A percentile compares a stretch with the other conserved stretches of the same genome.
These are phyloP conservation scores for Cistogaster globosa DNA, from an alignment of 2,888 invertebrate species.

Conservation along the genomic window DNA sequence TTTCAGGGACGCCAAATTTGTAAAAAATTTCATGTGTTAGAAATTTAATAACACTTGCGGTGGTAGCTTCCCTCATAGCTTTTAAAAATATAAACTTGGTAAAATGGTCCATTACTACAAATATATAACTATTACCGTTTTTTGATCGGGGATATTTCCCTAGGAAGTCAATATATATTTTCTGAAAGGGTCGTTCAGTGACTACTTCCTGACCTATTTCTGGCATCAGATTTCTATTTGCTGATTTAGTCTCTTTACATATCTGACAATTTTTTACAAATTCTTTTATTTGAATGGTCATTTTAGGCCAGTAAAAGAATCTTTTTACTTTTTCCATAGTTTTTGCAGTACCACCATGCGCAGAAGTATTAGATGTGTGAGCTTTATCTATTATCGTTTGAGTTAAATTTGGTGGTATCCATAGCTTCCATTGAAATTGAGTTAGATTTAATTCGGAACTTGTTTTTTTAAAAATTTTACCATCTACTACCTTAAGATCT, in stretches of 20 bases:
- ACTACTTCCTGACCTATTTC: conserved; percentile 8
- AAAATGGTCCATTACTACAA: conserved; percentile 1
- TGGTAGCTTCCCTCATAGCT: too few species aligned
- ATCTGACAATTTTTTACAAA: conserved; percentile 19
- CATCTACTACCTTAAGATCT: too few species aligned
- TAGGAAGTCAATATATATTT: conserved; percentile 43
- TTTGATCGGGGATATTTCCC: conserved; percentile 33
- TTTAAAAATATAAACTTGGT: too few species aligned
- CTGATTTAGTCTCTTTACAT: conserved; percentile 15
- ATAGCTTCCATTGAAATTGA: neutral
- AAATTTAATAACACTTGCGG: conserved; percentile 4
- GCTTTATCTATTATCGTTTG: too few species aligned
- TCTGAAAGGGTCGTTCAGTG: conserved; percentile 41
- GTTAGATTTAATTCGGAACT: too few species aligned
- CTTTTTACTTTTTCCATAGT: conserved; percentile 12
- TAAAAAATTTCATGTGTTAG: conserved; percentile 35
- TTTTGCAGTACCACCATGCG: conserved; percentile 23
- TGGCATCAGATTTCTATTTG: conserved; percentile 19
- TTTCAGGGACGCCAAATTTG: conserved; percentile 9
- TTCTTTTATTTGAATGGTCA: neutral
- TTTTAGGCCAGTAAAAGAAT: conserved; percentile 31
- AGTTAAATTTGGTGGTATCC: conserved; percentile 1
- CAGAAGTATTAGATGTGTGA: neutral
- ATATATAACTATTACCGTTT: conserved; percentile 36
- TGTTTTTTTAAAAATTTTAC: neutral